These are phyloP conservation scores for Eupithecia pulchellata DNA, from an alignment of 2,888 invertebrate species.

Conservation along the genomic window DNA sequence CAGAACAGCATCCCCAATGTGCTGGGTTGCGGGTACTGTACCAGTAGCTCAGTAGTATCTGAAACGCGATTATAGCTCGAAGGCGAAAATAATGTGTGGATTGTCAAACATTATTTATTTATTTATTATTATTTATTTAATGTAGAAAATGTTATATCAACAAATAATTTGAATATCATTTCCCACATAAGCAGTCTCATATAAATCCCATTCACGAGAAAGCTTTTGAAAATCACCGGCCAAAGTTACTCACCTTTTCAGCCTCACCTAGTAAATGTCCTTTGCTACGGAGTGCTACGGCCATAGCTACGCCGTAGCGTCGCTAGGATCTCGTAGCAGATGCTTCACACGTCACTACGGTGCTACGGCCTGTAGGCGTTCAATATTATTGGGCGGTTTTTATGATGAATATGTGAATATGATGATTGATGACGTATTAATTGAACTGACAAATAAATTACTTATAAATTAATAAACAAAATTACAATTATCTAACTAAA, in stretches of 20 bases:
- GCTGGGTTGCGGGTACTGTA: too few species aligned
- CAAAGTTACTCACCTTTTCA: neutral
- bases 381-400: neutral
- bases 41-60: too few species aligned
- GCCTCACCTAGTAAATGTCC: constrained; percentile 19
- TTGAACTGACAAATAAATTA: too few species aligned
- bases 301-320: constrained; percentile 22
- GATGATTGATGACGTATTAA: too few species aligned
- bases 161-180: neutral
- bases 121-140: neutral
- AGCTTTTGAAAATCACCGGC: neutral
- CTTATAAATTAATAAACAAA: too few species aligned
- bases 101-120: too few species aligned
- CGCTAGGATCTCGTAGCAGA: constrained; percentile 30
- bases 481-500: too few species aligned
- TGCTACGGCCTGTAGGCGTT: neutral
- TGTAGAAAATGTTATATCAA: neutral
- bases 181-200: neutral
- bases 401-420: too few species aligned
- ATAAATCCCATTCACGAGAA: neutral
- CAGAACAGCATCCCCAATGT: too few species aligned
- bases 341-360: constrained; percentile 6
- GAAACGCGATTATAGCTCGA: too few species aligned
- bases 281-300: constrained; percentile 28
- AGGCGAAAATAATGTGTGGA: too few species aligned